Conservation (phyloP, 2,888 invertebrate species). For the Rhamnusium bicolor region DNA sequence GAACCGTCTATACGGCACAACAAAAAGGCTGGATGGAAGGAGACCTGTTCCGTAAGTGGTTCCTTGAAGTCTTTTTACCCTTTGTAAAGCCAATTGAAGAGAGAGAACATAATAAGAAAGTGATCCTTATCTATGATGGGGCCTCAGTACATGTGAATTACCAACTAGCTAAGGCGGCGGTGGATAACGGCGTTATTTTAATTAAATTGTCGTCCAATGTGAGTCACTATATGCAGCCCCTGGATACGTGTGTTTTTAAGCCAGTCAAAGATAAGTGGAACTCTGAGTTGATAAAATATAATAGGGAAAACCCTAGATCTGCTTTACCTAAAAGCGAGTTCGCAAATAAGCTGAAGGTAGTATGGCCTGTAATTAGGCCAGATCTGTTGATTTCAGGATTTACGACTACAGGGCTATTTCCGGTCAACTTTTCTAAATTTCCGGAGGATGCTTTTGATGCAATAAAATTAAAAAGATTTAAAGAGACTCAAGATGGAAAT, state of each 20-base stretch:
- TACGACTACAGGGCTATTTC: not conserved
- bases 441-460: not conserved
- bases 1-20: conserved; percentile 38
- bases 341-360: not conserved
- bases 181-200: conserved; percentile 37
- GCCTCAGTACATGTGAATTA: conserved; percentile 34
- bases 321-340: not conserved
- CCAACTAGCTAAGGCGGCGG: conserved; percentile 30
- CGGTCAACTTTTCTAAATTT: not conserved
- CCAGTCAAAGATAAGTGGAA: conserved; percentile 36
- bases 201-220: conserved; percentile 35
- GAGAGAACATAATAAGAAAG: conserved; percentile 25
- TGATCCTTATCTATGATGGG: conserved; percentile 29
- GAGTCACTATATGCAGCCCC: conserved; percentile 34
- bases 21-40: conserved; percentile 38
- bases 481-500: not conserved
- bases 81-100: conserved; percentile 11
- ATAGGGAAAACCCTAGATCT: not conserved
- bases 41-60: conserved; percentile 35
- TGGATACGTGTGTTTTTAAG: conserved; percentile 38
- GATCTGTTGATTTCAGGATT: not conserved
- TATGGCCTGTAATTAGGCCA: not conserved
- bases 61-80: conserved; percentile 7
- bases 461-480: not conserved
- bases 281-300: conserved; percentile 31